Evolutionary conservation across 2,888 invertebrate species (phyloP).

Genomic region (Microchrysa polita): DNA sequence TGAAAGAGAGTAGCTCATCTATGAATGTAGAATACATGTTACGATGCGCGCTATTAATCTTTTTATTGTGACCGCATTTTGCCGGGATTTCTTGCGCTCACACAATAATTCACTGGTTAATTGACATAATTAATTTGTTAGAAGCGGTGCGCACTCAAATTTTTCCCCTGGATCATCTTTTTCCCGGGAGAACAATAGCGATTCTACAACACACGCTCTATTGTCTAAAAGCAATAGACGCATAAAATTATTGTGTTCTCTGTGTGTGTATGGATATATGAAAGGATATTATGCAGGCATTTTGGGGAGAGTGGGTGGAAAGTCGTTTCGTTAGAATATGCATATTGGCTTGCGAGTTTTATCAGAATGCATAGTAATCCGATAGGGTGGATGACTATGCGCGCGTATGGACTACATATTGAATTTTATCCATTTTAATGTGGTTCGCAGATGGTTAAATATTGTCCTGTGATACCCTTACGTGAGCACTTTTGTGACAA

Average conservation of each 20-base stretch:
- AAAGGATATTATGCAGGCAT: background rate
- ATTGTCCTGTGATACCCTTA: slow-evolving; percentile 20
- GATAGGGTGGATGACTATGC: slow-evolving; percentile 29
- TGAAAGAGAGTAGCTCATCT: too few relatives aligned
- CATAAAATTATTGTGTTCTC: slow-evolving; percentile 17
- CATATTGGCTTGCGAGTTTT: background rate
- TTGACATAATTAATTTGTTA: slow-evolving; percentile 42
- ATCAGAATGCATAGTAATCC: slow-evolving; percentile 13
- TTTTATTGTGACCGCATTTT: background rate
- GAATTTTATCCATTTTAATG: slow-evolving; percentile 39
- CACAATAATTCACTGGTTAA: slow-evolving; percentile 38
- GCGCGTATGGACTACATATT: slow-evolving; percentile 14
- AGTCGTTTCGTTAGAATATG: background rate
- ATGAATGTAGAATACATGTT: too few relatives aligned
- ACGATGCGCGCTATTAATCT: background rate
- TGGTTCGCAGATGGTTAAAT: slow-evolving; percentile 43
- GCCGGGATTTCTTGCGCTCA: background rate
- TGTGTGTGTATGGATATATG: background rate
- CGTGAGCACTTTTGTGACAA: slow-evolving; percentile 36
- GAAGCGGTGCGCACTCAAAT: slow-evolving; percentile 28
- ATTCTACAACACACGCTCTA: slow-evolving; percentile 11
- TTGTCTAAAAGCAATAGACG: background rate
- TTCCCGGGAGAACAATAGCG: slow-evolving; percentile 36
- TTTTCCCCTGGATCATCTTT: too few relatives aligned
- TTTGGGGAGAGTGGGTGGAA: background rate